Conservation (phyloP, 2,113 vertebrate genomes). For the Sceloporus tristichus region DNA sequence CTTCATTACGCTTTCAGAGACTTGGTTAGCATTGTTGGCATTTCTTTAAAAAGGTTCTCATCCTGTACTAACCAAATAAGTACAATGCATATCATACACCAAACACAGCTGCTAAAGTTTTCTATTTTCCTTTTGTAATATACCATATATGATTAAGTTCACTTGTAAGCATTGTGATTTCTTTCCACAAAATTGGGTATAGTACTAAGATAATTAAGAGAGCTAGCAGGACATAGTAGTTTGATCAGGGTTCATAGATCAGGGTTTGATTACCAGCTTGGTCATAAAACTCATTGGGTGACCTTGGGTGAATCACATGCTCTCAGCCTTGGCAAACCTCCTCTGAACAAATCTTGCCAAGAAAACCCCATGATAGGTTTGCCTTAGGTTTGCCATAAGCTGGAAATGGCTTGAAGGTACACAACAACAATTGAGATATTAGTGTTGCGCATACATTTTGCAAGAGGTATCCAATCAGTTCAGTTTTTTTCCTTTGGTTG, state of each 20-base stretch:
- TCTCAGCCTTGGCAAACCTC: too few species aligned
- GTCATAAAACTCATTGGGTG: too few species aligned
- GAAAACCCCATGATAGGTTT: too few species aligned
- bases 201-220: too few species aligned
- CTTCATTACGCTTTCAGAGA: conserved; percentile 4
- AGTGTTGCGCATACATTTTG: not conserved
- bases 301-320: too few species aligned
- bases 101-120: not conserved
- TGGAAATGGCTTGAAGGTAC: too few species aligned
- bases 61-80: not conserved
- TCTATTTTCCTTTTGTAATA: not conserved
- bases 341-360: too few species aligned
- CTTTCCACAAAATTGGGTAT: not conserved
- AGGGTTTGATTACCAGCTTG: too few species aligned
- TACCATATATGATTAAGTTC: not conserved
- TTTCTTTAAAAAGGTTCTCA: not conserved
- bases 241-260: too few species aligned
- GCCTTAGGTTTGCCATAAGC: too few species aligned
- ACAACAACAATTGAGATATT: too few species aligned
- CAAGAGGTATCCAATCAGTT: not conserved
- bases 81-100: conserved; percentile 12
- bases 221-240: too few species aligned
- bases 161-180: not conserved
- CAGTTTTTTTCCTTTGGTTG: not conserved
- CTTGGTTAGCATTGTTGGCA: conserved; percentile 17